A percentile compares a stretch with the other conserved stretches of the same genome.
These are phyloP conservation scores for Otis tarda DNA, from an alignment of 2,113 vertebrate species.

Conservation along the genomic window DNA sequence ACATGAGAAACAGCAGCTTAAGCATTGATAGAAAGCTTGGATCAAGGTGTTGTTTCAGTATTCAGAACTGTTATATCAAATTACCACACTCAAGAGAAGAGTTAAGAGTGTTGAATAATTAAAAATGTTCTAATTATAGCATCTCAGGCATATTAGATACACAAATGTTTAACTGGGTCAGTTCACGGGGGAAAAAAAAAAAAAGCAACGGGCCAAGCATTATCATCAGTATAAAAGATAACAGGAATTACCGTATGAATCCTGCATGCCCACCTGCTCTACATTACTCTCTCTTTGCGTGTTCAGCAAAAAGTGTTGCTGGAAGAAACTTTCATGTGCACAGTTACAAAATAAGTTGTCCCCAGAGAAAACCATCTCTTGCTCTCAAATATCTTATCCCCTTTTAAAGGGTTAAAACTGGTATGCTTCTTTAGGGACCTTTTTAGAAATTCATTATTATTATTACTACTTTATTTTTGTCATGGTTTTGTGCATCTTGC, in stretches of 20 bases:
- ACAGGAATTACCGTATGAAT: not conserved
- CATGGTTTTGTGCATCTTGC: not conserved
- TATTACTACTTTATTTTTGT: not conserved
- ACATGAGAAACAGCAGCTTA: not conserved
- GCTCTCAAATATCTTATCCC: not conserved
- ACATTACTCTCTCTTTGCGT: not conserved
- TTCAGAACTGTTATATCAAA: not conserved
- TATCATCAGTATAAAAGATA: not conserved
- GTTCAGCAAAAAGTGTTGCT: not conserved
- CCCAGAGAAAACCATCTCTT: not conserved
- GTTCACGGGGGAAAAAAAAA: not conserved
- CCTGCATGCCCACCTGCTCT: not conserved
- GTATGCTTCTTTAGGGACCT: not conserved
- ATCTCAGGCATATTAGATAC: not conserved
- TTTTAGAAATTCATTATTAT: not conserved
- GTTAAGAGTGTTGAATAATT: constrained; percentile 59
- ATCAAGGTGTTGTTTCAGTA: not conserved
- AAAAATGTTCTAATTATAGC: constrained; percentile 26
- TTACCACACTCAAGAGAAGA: not conserved
- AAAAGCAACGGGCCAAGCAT: not conserved
- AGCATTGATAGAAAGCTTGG: not conserved
- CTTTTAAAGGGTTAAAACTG: not conserved
- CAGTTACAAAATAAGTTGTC: not conserved
- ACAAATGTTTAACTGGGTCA: not conserved
- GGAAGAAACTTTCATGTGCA: not conserved